Evolutionary conservation across 2,113 vertebrate species (phyloP).

Genomic region (Phodopus roborovskii): DNA sequence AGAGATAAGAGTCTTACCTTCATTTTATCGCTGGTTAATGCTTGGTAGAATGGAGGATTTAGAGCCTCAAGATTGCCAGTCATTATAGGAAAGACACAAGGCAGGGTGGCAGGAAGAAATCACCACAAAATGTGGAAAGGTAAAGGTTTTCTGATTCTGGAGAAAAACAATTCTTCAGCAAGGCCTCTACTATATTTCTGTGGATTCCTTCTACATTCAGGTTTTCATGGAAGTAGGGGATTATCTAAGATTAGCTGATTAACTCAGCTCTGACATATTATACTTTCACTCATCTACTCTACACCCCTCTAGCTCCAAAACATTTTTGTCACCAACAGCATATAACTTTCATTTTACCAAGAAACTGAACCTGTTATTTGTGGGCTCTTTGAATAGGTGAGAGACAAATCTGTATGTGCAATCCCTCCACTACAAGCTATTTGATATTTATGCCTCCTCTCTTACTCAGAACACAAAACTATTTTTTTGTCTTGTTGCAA

Average conservation of each 20-base stretch:
- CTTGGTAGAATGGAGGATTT: neutral
- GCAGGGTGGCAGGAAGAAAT: neutral
- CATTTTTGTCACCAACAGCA: neutral
- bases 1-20: neutral
- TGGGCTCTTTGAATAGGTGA: neutral
- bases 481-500: neutral
- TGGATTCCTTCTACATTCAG: neutral
- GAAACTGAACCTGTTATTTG: neutral
- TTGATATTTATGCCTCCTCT: conserved; percentile 1
- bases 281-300: neutral
- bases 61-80: neutral
- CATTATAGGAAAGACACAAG: neutral
- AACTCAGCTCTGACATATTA: neutral
- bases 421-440: neutral
- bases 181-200: neutral
- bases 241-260: neutral
- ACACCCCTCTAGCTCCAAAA: neutral
- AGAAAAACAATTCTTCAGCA: neutral
- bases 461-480: conserved; percentile 15
- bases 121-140: neutral
- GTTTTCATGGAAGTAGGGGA: neutral
- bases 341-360: neutral
- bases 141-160: conserved; percentile 10
- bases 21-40: neutral
- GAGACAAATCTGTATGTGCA: neutral